Base-by-base conservation (phyloP, 2,888 invertebrate genomes). In the Scelioninae gen. 2 region DNA sequence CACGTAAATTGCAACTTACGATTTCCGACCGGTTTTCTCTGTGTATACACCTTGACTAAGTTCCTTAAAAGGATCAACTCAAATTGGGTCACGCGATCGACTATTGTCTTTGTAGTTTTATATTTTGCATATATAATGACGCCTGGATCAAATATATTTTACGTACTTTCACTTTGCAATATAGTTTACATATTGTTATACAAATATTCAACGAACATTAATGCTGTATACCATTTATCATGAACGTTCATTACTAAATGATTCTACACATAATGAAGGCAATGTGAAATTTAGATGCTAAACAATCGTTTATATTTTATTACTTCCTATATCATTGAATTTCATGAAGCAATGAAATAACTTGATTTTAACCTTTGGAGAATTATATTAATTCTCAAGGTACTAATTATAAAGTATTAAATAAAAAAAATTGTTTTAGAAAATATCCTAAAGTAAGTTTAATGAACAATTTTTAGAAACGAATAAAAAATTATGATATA, bases 41-140 rank as follows among this genome's bases (percentile, higher is more conserved):
- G 9, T 37, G 35, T 18, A 25, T 37, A 37, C 18, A 58, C 35
- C 45, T 68, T 68, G 60, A n/a, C 28, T 60, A 52, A 50, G 18
- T 19, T 2, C 52, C 60, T 37, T 52, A 60, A 68, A 68, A 68
- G 68, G 60, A 28, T 52, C 43, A 52, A 45, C 11, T 52, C 18
- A 60, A 60, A 60, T 60, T 60, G 52, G 58, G 68, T 68, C 58
- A 19, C 19, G 13, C 37, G 33, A 57, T 55, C 52, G 31, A 52
- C 52, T 52, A 68, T 60, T 60, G 31, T 67, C 50, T 19, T 13
- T 55, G 2, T 16, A 25, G 55, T 46, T 48, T 28, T 55, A 35
- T 58, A 19, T 28, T 1, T 4, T 22, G 28, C 10, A n/a, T 15
- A 33, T 28, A 19, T 2, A 2, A 35, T n/a, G 6, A 11, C 2